A percentile compares a stretch with the other conserved stretches of the same genome.
Evolutionary conservation across 2,797 vertebrate species (phyloP).

Genomic region (Mionectes olivaceus): DNA sequence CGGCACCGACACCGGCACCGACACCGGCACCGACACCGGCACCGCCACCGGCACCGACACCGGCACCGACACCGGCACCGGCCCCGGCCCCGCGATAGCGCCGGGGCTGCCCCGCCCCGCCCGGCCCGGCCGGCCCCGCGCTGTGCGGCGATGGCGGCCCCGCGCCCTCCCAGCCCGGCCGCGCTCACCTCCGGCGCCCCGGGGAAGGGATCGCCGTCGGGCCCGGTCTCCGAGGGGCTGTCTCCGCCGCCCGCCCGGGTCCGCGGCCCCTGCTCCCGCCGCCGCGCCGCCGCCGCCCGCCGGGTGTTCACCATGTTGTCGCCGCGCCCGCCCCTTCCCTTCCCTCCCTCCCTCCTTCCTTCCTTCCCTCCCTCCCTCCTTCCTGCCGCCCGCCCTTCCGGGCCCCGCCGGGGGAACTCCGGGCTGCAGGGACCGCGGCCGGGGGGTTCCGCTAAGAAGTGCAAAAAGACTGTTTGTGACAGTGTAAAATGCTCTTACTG

Average conservation of each 20-base stretch:
- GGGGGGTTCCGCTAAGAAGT: accelerated
- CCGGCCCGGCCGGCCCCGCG: no score
- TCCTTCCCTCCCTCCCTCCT: neutral
- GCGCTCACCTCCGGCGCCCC: no score
- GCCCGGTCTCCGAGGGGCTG: neutral
- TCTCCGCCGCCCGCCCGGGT: no score
- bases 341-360: no score
- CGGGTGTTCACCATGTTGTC: neutral
- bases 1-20: neutral
- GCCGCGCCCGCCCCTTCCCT: neutral
- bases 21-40: no score
- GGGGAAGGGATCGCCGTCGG: no score
- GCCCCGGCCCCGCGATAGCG: no score
- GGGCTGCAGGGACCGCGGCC: no score
- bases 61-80: neutral
- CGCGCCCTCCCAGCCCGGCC: neutral
- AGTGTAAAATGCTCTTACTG: neutral
- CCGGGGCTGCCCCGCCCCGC: no score
- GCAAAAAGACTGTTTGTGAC: neutral
- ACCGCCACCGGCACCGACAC: neutral
- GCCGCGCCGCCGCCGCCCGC: neutral
- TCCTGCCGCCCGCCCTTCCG: neutral
- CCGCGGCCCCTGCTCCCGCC: neutral
- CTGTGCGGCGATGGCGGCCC: no score
- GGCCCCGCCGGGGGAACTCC: neutral